Percentiles rank a stretch among this genome's conserved stretches.
Conservation (phyloP, 2,113 vertebrate species). For the Pachypanchax playfairii region DNA sequence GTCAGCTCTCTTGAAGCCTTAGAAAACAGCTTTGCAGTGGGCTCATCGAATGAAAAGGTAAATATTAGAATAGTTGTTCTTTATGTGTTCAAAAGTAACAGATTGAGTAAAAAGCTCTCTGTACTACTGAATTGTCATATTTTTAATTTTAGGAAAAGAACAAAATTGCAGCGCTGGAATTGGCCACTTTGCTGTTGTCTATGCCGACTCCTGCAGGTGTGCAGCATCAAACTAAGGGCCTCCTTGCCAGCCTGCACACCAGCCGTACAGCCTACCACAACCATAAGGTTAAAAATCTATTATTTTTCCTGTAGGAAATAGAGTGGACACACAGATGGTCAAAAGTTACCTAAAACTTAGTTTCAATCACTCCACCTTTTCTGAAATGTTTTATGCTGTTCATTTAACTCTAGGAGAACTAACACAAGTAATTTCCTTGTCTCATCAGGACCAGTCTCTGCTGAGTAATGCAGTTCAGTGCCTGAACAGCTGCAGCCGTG, state of each 20-base stretch:
- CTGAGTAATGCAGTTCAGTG: slow-evolving; percentile 97
- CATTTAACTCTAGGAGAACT: background rate
- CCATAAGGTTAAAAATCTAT: slow-evolving; percentile 90
- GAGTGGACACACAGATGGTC: background rate
- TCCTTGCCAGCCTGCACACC: slow-evolving; percentile 94
- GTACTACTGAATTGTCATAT: background rate
- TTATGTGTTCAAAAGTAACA: slow-evolving; percentile 4
- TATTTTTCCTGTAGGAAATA: too few species aligned
- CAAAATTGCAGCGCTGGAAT: slow-evolving; percentile 89
- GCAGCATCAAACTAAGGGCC: slow-evolving; percentile 97
- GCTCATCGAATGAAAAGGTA: slow-evolving; percentile 94
- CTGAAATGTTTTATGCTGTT: background rate
- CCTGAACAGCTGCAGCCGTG: slow-evolving; percentile 87
- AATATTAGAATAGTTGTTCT: slow-evolving; percentile 31
- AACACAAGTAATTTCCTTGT: background rate
- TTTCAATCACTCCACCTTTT: background rate
- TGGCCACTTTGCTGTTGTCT: slow-evolving; percentile 93
- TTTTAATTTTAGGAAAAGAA: slow-evolving; percentile 88
- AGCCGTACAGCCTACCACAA: slow-evolving; percentile 97
- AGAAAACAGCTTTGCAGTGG: slow-evolving; percentile 97
- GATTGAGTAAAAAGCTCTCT: background rate
- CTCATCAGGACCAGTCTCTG: slow-evolving; percentile 91
- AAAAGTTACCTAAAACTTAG: background rate
- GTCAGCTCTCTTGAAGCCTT: slow-evolving; percentile 97
- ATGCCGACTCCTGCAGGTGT: slow-evolving; percentile 95